Evolutionary conservation across 1,140 invertebrate genomes (phyloP).

Genomic region (Bombus pascuorum): DNA sequence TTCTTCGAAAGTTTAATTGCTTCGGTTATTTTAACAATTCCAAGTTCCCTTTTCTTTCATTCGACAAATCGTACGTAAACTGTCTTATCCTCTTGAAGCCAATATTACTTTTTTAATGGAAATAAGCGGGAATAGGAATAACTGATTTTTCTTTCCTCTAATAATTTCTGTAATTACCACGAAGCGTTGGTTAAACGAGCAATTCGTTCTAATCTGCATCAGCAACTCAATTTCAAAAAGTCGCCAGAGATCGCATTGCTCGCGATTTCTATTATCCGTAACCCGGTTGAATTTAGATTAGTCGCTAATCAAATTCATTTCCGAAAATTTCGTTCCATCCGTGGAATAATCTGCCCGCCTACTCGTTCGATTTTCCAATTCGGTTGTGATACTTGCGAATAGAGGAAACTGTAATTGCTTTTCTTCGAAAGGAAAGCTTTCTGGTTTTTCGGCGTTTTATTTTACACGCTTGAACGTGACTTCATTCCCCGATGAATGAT

Average conservation of each 20-base stretch:
- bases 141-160: not conserved
- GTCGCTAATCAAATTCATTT: conserved; percentile 39
- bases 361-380: too few species aligned
- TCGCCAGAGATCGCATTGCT: not conserved
- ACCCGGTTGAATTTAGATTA: conserved; percentile 23
- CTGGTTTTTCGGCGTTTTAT: not conserved
- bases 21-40: not conserved
- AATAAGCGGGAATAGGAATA: too few species aligned
- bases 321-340: not conserved
- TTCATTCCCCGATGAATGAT: not conserved
- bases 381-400: not conserved
- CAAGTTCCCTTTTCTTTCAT: not conserved
- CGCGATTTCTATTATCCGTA: conserved; percentile 18
- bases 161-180: not conserved
- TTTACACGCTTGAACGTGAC: not conserved
- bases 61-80: not conserved
- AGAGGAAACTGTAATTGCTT: not conserved
- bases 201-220: not conserved
- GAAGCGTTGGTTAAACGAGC: not conserved
- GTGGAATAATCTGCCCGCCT: not conserved
- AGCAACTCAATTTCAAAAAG: not conserved
- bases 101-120: too few species aligned
- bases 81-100: not conserved
- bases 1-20: not conserved
- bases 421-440: not conserved